A percentile compares a stretch with the other conserved stretches of the same genome.
Conservation (phyloP, 2,888 invertebrate species). For the Strigamia transsilvanica region DNA sequence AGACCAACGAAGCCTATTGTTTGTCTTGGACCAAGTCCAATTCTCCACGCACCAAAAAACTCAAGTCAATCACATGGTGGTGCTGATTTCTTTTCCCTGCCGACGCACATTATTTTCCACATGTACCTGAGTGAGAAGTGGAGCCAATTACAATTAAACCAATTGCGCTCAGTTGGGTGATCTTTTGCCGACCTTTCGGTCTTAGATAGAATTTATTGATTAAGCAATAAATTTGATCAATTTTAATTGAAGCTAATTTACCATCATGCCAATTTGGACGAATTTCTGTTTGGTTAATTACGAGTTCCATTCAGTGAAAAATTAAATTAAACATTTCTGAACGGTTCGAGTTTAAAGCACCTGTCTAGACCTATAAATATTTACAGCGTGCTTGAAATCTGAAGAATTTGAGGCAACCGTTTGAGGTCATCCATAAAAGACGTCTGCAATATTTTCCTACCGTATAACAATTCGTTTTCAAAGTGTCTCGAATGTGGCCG, state of each 20-base stretch:
- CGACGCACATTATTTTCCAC: not conserved
- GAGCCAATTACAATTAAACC: slow-evolving; percentile 10
- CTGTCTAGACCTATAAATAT: slow-evolving; percentile 5
- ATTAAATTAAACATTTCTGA: not conserved
- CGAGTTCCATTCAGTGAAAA: not conserved
- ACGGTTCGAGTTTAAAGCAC: not conserved
- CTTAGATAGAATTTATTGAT: not conserved
- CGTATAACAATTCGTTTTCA: slow-evolving; percentile 13
- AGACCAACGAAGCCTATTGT: slow-evolving; percentile 30
- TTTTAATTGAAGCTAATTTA: not conserved
- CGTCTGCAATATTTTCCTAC: not conserved
- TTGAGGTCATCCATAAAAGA: slow-evolving; percentile 26
- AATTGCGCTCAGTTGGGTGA: not conserved
- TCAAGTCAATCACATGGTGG: not conserved
- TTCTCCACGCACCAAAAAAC: slow-evolving; percentile 30
- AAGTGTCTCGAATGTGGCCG: slow-evolving; percentile 3
- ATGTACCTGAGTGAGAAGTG: not conserved
- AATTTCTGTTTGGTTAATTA: not conserved
- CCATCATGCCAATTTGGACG: not conserved
- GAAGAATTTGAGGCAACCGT: slow-evolving; percentile 15
- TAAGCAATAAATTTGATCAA: not conserved
- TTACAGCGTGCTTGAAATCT: slow-evolving; percentile 16
- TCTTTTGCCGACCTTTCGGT: not conserved
- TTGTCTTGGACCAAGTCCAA: slow-evolving; percentile 13
- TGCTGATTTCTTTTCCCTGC: not conserved